Evolutionary conservation across 2,113 vertebrate species (phyloP).

Genomic region (Chroicocephalus ridibundus): DNA sequence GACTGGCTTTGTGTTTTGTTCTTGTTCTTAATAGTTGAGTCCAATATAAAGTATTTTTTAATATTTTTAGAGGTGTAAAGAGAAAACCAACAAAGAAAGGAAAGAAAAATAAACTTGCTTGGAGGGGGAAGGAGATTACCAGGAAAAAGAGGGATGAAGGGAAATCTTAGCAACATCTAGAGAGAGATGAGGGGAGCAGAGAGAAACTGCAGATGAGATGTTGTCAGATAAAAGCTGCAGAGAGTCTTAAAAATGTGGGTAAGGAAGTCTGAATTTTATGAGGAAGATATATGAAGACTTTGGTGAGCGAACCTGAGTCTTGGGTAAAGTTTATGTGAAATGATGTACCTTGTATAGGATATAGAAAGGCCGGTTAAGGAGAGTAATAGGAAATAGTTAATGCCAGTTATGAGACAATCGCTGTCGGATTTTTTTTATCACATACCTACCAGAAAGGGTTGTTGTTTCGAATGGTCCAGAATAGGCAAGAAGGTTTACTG

Average conservation of each 20-base stretch:
- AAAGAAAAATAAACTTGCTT: neutral
- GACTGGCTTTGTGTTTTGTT: neutral
- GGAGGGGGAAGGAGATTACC: neutral
- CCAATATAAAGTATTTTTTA: neutral
- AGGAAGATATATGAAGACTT: neutral
- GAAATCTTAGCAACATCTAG: neutral
- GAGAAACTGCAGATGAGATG: neutral
- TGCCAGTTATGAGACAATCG: neutral
- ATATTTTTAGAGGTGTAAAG: neutral
- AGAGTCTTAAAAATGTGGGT: neutral
- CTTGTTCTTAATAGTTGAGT: neutral
- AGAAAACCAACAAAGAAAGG: neutral
- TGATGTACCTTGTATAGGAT: neutral
- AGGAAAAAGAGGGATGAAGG: neutral
- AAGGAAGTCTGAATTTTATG: neutral
- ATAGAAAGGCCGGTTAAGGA: neutral
- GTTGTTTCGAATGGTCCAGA: neutral
- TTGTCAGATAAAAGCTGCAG: neutral
- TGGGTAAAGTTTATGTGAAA: neutral
- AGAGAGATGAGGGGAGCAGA: neutral
- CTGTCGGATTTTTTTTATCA: neutral
- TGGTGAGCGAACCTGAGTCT: neutral
- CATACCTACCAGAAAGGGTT: neutral
- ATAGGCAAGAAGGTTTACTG: neutral
- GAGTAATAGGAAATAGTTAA: neutral